A percentile compares a stretch with the other conserved stretches of the same genome.
Conservation (phyloP, 92 coral and sea anemone genomes). For the Bergia sp. region DNA sequence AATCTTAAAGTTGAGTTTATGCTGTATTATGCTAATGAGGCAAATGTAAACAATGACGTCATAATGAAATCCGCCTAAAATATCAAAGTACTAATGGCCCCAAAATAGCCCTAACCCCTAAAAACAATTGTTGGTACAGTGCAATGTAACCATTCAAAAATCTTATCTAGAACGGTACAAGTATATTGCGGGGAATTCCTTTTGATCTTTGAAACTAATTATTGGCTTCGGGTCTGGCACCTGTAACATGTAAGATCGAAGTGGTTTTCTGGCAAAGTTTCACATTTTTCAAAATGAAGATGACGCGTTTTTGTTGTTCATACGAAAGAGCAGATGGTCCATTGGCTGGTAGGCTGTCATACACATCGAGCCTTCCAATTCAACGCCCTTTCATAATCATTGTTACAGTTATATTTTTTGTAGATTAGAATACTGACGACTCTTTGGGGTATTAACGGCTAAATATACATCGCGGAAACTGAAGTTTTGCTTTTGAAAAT, state of each 20-base stretch:
- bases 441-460: neutral
- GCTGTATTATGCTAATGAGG: too few species aligned
- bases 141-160: too few species aligned
- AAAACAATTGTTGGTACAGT: too few species aligned
- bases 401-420: neutral
- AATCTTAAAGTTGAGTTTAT: too few species aligned
- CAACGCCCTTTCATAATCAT: neutral
- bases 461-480: neutral
- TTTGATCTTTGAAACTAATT: too few species aligned
- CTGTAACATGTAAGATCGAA: neutral
- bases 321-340: neutral
- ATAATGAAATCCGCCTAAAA: too few species aligned
- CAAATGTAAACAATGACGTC: too few species aligned
- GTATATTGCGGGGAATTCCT: neutral
- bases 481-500: neutral
- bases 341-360: neutral
- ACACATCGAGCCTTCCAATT: neutral
- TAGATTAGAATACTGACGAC: neutral
- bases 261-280: neutral
- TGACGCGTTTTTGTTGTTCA: neutral
- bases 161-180: too few species aligned
- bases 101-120: too few species aligned
- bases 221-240: neutral
- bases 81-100: too few species aligned
- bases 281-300: neutral